Conservation (phyloP, 2,797 vertebrate genomes). For the Dermochelys coriacea region DNA sequence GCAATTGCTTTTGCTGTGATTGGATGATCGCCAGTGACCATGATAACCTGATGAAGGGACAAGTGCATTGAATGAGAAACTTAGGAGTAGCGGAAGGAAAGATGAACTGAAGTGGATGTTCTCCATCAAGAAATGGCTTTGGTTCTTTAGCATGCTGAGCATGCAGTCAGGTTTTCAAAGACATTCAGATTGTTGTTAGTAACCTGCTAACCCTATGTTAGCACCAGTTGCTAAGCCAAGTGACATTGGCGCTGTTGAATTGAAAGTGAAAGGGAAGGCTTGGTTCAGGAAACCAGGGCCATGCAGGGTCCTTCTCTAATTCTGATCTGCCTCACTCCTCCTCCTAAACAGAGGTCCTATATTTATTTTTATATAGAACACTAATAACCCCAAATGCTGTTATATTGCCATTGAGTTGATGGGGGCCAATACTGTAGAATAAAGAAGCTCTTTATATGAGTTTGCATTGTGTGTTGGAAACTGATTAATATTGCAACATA, state of each 20-base stretch:
- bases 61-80: background rate
- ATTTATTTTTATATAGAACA: background rate
- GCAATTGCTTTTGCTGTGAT: slow-evolving; percentile 87
- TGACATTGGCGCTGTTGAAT: background rate
- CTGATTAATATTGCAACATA: background rate
- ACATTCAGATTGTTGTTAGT: background rate
- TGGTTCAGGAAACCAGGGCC: background rate
- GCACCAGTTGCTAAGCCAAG: background rate
- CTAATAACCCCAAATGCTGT: background rate
- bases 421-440: background rate
- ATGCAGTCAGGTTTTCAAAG: background rate
- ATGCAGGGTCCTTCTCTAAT: background rate
- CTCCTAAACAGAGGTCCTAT: background rate
- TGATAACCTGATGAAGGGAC: slow-evolving; percentile 81
- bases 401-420: background rate
- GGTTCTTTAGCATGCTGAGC: background rate
- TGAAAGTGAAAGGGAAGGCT: background rate
- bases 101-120: background rate
- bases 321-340: background rate
- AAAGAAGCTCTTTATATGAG: slow-evolving; percentile 29
- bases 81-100: fast-evolving
- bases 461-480: background rate
- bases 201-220: background rate
- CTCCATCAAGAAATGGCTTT: background rate
- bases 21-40: slow-evolving; percentile 86